These are phyloP conservation scores for Pseudochaenichthys georgianus DNA, from an alignment of 2,797 vertebrate genomes.

Conservation along the genomic window DNA sequence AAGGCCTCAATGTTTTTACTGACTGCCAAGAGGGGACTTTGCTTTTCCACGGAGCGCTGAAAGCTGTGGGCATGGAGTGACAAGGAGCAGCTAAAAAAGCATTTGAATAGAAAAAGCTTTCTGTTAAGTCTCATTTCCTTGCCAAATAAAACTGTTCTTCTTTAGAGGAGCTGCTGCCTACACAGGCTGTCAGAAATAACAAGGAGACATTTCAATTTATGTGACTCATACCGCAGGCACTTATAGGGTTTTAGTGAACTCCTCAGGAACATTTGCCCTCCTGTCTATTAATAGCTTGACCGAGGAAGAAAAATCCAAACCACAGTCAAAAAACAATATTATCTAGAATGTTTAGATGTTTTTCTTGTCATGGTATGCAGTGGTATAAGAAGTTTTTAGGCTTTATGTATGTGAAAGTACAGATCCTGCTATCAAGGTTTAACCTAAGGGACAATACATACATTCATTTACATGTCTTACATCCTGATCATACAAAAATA, in stretches of 20 bases:
- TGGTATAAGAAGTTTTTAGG: neutral
- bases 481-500: neutral
- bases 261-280: conserved; percentile 33
- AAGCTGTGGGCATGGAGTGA: conserved; percentile 51
- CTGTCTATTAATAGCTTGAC: conserved; percentile 1
- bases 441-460: neutral
- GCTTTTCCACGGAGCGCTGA: conserved; percentile 24
- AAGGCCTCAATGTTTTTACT: conserved; percentile 53
- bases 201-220: conserved; percentile 31
- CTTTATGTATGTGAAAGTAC: neutral
- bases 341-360: neutral
- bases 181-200: conserved; percentile 51
- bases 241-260: conserved; percentile 25
- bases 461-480: too few relatives aligned
- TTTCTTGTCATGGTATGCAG: neutral
- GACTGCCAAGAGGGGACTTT: conserved; percentile 52
- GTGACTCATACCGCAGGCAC: conserved; percentile 9
- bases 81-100: conserved; percentile 30
- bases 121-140: conserved; percentile 44
- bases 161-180: conserved; percentile 40
- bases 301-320: conserved; percentile 4
- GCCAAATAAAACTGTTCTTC: conserved; percentile 40
- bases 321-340: neutral
- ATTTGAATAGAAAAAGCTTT: conserved; percentile 55
- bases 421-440: neutral